Conservation (phyloP, 2,797 vertebrate genomes). For the Pristis pectinata region DNA sequence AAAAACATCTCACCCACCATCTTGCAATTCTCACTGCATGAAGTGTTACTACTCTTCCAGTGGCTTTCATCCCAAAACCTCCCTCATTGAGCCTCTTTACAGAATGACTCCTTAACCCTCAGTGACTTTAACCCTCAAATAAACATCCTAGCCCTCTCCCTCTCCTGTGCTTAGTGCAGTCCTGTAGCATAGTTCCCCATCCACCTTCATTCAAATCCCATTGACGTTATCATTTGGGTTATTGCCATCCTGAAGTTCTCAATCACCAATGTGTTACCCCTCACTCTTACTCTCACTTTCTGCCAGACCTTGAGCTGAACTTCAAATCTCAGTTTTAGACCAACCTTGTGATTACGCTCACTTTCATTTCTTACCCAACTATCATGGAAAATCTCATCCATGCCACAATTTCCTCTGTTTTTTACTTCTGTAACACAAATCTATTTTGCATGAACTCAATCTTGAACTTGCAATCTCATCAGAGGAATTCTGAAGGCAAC, state of each 20-base stretch:
- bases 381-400: not conserved
- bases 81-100: not conserved
- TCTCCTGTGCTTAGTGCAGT: not conserved
- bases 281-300: too few relatives aligned
- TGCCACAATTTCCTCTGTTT: not conserved
- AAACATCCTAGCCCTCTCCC: not conserved
- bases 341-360: not conserved
- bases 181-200: not conserved
- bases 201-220: not conserved
- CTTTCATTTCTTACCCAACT: not conserved
- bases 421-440: not conserved
- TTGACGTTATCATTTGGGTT: not conserved
- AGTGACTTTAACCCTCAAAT: not conserved
- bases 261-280: too few relatives aligned
- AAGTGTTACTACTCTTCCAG: not conserved
- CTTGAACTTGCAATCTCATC: too few relatives aligned
- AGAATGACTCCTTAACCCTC: not conserved
- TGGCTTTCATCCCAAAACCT: not conserved
- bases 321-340: too few relatives aligned
- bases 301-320: too few relatives aligned
- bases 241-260: not conserved
- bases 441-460: too few relatives aligned
- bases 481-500: too few relatives aligned
- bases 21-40: not conserved
- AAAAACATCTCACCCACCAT: not conserved